phyloP scores from a whole-genome alignment of 2,797 vertebrate species.

The Liasis olivaceus region DNA sequence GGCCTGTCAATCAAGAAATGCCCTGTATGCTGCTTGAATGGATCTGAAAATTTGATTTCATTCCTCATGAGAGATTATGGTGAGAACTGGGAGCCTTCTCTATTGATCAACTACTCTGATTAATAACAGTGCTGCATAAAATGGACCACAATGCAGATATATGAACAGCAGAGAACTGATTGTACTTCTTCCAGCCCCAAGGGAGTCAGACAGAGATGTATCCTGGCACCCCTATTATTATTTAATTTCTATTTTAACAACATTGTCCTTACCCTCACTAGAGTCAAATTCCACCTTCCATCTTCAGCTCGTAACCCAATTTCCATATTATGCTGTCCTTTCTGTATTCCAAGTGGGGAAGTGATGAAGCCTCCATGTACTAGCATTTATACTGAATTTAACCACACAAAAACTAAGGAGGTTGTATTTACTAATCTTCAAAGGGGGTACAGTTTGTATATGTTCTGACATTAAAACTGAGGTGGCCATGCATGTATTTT shows the following conservation, averaged over 20 bases:
- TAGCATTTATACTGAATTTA: neutral
- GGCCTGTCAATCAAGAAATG: neutral
- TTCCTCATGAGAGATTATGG: neutral
- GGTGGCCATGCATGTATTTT: neutral
- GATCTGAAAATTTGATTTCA: neutral
- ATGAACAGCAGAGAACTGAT: neutral
- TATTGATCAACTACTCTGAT: neutral
- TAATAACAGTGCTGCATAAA: neutral
- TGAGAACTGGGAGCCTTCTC: neutral
- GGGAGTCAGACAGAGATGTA: neutral
- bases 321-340: neutral
- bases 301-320: neutral
- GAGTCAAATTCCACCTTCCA: neutral
- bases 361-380: neutral
- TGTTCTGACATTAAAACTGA: neutral
- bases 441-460: neutral
- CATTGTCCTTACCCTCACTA: neutral
- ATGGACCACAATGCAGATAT: neutral
- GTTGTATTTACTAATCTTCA: neutral
- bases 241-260: neutral
- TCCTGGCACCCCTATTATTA: neutral
- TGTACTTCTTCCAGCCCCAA: neutral
- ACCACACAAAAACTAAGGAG: neutral
- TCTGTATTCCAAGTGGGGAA: neutral
- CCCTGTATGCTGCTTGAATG: neutral